Evolutionary conservation across 2,888 invertebrate genomes (phyloP).

Genomic region (Cryptocephalus moraei): DNA sequence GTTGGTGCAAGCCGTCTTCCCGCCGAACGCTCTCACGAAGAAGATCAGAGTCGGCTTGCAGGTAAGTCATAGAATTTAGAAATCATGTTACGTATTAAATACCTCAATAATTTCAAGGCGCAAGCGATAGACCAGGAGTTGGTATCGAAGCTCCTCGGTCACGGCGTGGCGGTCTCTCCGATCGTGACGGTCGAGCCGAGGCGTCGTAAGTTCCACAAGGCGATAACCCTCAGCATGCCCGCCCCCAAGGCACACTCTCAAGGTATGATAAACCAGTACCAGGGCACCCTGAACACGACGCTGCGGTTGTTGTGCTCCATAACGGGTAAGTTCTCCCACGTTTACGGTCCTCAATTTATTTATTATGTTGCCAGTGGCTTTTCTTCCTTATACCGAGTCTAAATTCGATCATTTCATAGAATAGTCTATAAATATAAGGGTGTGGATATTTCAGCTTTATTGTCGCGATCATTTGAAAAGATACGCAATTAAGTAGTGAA

Average conservation of each 20-base stretch:
- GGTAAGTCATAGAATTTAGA: constrained; percentile 38
- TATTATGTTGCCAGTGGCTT: no score
- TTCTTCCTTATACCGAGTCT: no score
- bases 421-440: no score
- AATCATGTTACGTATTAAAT: not conserved
- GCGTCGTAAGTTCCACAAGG: constrained; percentile 95
- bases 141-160: constrained; percentile 80
- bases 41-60: constrained; percentile 96
- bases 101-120: constrained; percentile 50
- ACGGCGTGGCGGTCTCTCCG: constrained; percentile 93
- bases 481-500: no score
- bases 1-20: constrained; percentile 76
- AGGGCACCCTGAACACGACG: constrained; percentile 63
- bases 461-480: no score
- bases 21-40: constrained; percentile 94
- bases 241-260: constrained; percentile 54
- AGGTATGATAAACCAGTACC: constrained; percentile 77
- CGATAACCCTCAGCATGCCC: constrained; percentile 94
- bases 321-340: constrained; percentile 53
- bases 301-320: constrained; percentile 90
- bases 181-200: constrained; percentile 98
- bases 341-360: no score
- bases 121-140: constrained; percentile 84
- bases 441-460: no score
- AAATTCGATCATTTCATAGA: no score